phyloP scores from a whole-genome alignment of 2,797 vertebrate genomes.

The Neopelma chrysocephalum region DNA sequence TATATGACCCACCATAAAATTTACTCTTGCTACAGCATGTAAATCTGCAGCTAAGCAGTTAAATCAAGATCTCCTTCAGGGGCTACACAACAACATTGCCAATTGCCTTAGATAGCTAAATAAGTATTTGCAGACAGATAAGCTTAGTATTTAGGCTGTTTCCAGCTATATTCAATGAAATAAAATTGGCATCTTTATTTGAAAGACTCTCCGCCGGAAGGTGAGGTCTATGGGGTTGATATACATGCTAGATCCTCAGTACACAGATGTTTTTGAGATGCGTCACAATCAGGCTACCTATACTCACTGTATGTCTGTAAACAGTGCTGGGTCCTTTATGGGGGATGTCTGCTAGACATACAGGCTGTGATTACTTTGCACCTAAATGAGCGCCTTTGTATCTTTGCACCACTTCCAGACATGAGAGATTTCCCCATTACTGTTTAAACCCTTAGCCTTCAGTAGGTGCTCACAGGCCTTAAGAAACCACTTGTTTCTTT shows the following conservation, averaged over 20 bases:
- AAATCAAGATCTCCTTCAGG: neutral
- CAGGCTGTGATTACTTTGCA: neutral
- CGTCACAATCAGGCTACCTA: neutral
- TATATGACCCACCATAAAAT: neutral
- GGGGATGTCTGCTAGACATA: neutral
- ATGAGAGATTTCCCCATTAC: neutral
- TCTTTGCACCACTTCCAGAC: neutral
- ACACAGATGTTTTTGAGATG: neutral
- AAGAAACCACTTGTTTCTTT: neutral
- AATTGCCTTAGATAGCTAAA: neutral
- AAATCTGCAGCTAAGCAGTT: neutral
- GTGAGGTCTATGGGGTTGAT: fast-evolving
- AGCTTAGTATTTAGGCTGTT: neutral
- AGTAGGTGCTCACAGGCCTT: neutral
- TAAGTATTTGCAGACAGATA: conserved; percentile 4
- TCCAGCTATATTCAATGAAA: neutral
- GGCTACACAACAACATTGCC: neutral
- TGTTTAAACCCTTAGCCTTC: neutral
- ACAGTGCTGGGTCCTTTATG: fast-evolving
- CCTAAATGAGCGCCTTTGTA: neutral
- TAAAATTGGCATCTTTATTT: neutral
- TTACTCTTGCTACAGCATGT: neutral
- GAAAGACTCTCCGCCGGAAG: neutral
- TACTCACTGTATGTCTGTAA: neutral
- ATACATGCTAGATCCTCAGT: neutral